Evolutionary conservation across 2,113 vertebrate genomes (phyloP).

Genomic region (Merops nubicus): DNA sequence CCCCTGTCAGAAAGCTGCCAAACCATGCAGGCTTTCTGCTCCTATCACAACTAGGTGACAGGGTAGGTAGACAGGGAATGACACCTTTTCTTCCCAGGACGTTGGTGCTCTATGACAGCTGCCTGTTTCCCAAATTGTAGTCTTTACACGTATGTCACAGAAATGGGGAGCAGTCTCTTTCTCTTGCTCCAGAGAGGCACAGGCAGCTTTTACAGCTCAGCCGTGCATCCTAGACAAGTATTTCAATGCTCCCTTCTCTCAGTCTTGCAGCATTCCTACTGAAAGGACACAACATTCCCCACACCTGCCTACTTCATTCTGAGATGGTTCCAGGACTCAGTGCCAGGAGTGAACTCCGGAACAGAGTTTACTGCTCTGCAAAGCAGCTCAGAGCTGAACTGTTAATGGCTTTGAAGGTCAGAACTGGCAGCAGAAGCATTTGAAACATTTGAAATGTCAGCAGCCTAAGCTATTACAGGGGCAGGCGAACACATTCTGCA

Average conservation of each 20-base stretch:
- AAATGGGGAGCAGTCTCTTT: neutral
- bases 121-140: neutral
- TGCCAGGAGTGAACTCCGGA: neutral
- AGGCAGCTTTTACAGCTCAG: neutral
- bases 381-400: neutral
- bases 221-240: neutral
- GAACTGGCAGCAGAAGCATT: slow-evolving; percentile 17
- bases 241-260: neutral
- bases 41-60: neutral
- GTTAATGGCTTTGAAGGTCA: slow-evolving; percentile 5
- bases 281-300: neutral
- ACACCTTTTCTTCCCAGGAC: neutral
- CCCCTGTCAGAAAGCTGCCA: neutral
- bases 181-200: neutral
- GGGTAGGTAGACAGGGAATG: neutral
- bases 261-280: neutral
- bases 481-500: slow-evolving; percentile 3
- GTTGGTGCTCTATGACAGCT: neutral
- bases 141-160: accelerated
- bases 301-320: neutral
- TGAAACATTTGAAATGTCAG: slow-evolving; percentile 26
- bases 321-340: neutral
- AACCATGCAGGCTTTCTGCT: neutral
- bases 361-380: neutral
- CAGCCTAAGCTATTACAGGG: neutral